A percentile compares a stretch with the other conserved stretches of the same genome.
phyloP scores from a whole-genome alignment of 2,113 vertebrate species.

The Chiloscyllium plagiosum region DNA sequence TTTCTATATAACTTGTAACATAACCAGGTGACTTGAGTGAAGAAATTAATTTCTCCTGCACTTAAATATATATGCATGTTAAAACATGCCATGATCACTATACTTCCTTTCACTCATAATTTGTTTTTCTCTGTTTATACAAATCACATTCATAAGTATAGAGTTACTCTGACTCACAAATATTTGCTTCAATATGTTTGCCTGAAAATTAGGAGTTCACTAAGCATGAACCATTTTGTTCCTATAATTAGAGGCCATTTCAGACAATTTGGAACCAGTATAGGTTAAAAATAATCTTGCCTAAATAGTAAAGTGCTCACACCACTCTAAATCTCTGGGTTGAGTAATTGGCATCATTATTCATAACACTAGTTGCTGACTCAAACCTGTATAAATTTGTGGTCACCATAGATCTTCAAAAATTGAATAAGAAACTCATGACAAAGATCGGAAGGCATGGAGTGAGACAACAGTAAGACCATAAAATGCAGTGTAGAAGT shows the following conservation, averaged over 20 bases:
- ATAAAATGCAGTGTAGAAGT: not conserved
- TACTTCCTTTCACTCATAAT: not conserved
- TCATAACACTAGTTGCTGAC: not conserved
- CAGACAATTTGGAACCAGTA: not conserved
- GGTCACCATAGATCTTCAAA: not conserved
- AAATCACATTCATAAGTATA: not conserved
- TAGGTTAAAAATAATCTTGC: not conserved
- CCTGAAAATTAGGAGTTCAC: not conserved
- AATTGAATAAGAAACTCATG: not conserved
- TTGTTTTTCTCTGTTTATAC: not conserved
- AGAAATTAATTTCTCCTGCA: not conserved
- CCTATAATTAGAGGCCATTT: not conserved
- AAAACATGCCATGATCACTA: not conserved
- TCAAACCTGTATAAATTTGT: not conserved
- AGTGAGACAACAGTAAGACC: not conserved
- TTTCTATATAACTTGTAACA: not conserved
- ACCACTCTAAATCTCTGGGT: not conserved
- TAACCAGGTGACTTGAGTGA: not conserved
- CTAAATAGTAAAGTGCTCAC: not conserved
- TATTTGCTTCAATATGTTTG: not conserved
- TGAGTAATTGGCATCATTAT: not conserved
- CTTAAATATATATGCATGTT: not conserved
- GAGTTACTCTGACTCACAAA: not conserved
- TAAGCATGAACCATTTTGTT: not conserved
- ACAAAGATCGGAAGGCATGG: not conserved